Evolutionary conservation across 2,888 invertebrate species (phyloP).

Genomic region (Metacarcinus magister): DNA sequence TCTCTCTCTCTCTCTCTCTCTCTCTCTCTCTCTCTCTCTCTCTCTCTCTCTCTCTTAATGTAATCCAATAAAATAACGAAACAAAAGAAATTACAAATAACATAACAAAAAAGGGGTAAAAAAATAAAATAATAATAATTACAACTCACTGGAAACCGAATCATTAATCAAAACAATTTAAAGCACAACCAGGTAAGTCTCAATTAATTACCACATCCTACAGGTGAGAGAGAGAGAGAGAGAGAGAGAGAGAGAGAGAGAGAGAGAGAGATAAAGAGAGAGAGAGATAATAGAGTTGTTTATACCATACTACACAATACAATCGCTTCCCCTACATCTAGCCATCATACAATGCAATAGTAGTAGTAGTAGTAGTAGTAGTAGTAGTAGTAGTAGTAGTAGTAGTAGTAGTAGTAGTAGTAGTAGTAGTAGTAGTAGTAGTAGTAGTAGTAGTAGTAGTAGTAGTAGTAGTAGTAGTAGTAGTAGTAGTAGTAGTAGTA

Average conservation of each 20-base stretch:
- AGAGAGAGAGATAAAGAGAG: background rate
- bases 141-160: too few species aligned
- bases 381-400: background rate
- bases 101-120: too few species aligned
- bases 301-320: background rate
- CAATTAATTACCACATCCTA: background rate
- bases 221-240: background rate
- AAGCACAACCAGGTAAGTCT: too few species aligned
- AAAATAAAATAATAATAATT: too few species aligned
- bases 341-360: background rate
- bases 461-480: background rate
- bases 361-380: background rate
- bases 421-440: conserved; percentile 14
- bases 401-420: conserved; percentile 5
- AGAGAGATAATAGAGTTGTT: background rate
- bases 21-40: conserved; percentile 30
- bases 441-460: conserved; percentile 14
- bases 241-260: background rate
- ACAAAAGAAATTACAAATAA: too few species aligned
- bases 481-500: background rate
- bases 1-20: too few species aligned
- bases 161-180: too few species aligned
- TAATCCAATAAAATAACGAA: too few species aligned
- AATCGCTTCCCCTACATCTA: background rate
- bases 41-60: background rate